Evolutionary conservation across 2,797 vertebrate genomes (phyloP), one percentile per base, ranked within the genome.

Genomic region (Aplochiton taeniatus): DNA sequence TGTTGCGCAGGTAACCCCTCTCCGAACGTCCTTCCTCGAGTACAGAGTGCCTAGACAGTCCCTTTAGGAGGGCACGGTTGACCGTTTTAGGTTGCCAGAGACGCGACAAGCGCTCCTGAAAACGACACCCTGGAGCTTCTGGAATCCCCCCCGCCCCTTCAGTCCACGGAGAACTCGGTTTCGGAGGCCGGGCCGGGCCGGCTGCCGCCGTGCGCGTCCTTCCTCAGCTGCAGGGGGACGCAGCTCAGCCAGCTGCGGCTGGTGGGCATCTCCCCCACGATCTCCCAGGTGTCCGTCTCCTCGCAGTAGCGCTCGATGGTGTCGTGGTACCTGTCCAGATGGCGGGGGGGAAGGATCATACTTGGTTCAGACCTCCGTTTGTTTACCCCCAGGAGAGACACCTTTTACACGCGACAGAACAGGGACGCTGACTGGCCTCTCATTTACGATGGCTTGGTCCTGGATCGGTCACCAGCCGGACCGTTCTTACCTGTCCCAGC

Each of bases 161-260:
- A 90, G 82, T 83, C 79, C 41, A 78, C 75, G 2, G 76, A 70
- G 48, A 85, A 83, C 66, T 82, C 78, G 0, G 70, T 83, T 46
- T 90, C 88, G 1, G 75, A 78, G 4, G 80, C 71, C 0, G 76
- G 78, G 42, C 62, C 84, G 0, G 86, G 85, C 50, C 58, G 65
- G 65, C 75, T 83, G 64, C 65, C 65, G 4, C 63, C 68, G n/a
- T 73, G 77, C 57, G 88, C 62, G 72, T 93, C 90, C 68, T 93
- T 93, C 76, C 86, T 88, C 66, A 93, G 81, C 69, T 87, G 91
- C 11, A 94, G 86, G 7, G 93, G 91, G 9, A 92, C 92, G 4
- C 93, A 94, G 86, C 93, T 93, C 62, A 94, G 86, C 93, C 92
- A 94, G 85, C 93, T 94, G 47, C 93, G 91, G 66, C 93, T 94